phyloP scores from a whole-genome alignment of 92 coral and sea anemone species.

The Nematostella vectensis region DNA sequence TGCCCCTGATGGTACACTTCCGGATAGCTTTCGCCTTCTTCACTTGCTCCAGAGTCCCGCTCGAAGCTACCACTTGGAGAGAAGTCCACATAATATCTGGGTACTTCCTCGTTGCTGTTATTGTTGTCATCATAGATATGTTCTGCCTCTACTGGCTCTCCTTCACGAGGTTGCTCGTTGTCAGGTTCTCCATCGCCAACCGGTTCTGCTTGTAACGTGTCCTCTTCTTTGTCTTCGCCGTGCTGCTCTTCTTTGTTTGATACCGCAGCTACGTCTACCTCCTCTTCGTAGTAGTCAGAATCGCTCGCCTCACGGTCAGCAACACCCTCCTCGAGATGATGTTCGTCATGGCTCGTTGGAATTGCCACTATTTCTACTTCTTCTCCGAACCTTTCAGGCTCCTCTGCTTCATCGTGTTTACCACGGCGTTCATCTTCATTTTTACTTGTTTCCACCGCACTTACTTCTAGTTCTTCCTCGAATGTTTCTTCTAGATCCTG shows the following conservation, averaged over 20 bases:
- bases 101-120: conserved; percentile 28
- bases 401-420: not conserved
- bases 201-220: conserved; percentile 1
- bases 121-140: conserved; percentile 23
- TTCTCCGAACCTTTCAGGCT: not conserved
- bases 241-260: not conserved
- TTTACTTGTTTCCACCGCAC: no score
- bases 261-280: not conserved
- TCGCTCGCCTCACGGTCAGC: not conserved
- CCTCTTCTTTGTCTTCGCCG: conserved; percentile 17
- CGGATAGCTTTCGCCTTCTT: conserved; percentile 54
- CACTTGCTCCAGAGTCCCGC: conserved; percentile 40
- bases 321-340: not conserved
- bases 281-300: conserved; percentile 1
- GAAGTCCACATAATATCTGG: conserved; percentile 72
- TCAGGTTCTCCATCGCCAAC: conserved; percentile 12
- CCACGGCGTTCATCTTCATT: not conserved
- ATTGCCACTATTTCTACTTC: no score
- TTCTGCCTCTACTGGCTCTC: conserved; percentile 11
- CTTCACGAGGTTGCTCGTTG: conserved; percentile 16
- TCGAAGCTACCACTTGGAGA: conserved; percentile 74
- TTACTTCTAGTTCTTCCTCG: no score
- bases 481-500: no score
- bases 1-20: conserved; percentile 75
- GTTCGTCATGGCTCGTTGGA: no score